Evolutionary conservation across 1,140 invertebrate species (phyloP).

Genomic region (Harlomillsia oculata): DNA sequence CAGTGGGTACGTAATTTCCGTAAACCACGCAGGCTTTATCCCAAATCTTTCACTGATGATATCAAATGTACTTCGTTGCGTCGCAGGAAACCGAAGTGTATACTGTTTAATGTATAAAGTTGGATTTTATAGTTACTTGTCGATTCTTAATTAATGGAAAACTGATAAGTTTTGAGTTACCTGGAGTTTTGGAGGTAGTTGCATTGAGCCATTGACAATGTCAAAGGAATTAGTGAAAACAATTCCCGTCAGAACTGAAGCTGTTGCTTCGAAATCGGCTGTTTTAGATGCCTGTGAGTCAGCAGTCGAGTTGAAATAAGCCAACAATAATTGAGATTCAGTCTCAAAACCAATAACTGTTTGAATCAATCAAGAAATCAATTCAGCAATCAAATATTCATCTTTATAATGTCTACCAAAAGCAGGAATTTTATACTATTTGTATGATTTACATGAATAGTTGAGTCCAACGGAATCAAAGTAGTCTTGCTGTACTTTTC

Average conservation of each 20-base stretch:
- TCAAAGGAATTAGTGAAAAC: conserved; percentile 19
- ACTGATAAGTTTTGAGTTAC: not conserved
- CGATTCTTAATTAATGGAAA: not conserved
- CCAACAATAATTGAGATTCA: conserved; percentile 17
- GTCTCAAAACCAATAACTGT: conserved; percentile 28
- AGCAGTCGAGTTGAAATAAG: conserved; percentile 12
- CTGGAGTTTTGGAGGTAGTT: not conserved
- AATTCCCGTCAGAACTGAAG: conserved; percentile 25
- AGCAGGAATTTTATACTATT: not conserved
- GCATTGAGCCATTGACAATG: not conserved
- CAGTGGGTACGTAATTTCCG: conserved; percentile 55
- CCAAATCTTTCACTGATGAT: conserved; percentile 39
- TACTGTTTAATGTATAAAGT: conserved; percentile 40
- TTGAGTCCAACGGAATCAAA: conserved; percentile 12
- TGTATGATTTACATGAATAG: conserved; percentile 25
- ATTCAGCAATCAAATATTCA: not conserved
- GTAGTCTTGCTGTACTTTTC: conserved; percentile 23
- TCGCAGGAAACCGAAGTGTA: conserved; percentile 52
- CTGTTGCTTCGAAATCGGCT: conserved; percentile 7
- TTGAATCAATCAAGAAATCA: not conserved
- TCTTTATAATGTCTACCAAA: not conserved
- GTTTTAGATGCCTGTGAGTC: not conserved
- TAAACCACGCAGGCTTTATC: conserved; percentile 49
- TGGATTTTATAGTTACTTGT: not conserved
- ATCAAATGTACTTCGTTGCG: conserved; percentile 45